Base-by-base conservation (phyloP, 2,113 vertebrate species). In the Apaloderma vittatum region DNA sequence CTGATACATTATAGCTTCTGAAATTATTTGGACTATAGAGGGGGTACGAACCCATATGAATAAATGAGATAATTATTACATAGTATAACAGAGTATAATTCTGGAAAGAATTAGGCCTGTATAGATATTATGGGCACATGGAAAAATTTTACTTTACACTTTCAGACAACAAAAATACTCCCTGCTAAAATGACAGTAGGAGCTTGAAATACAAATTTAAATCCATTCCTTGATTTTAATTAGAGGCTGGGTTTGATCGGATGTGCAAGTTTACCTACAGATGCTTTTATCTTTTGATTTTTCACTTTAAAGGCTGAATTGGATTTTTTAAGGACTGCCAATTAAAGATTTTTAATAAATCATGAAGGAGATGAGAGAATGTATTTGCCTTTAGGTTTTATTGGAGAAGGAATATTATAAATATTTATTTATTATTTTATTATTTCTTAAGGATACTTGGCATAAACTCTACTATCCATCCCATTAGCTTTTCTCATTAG, bases 401-500 rank as follows among this genome's bases (percentile, higher is more conserved):
- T 37, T 4, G 4, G 49, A 76, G 36, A 72, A 88, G 8, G 29
- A 81, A 45, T 67, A 67, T 59, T 88, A 84, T 74, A 95, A 92
- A 70, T 88, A 94, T 90, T 92, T 96, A 88, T 94, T 90, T 93
- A 55, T 54, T 86, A 79, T 88, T 93, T 94, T 94, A 76, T 73
- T 66, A 91, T 88, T 83, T 83, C 75, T 83, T 86, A 90, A 77
- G 57, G 27, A 29, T 52, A 36, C 21, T 70, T 86, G 36, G 6
- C 29, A 48, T 59, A 48, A 90, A 49, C 8, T 72, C 45, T 91
- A 65, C 17, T 18, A 21, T 26, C 51, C 58, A 52, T 40, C 29
- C 46, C 20, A 48, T 13, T 24, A 57, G 3, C 8, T 74, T 70
- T 55, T 80, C 37, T 66, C 61, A 54, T 77, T n/a, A 65, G 26